phyloP scores from a whole-genome alignment of 2,797 vertebrate species.

The Xenops minutus region DNA sequence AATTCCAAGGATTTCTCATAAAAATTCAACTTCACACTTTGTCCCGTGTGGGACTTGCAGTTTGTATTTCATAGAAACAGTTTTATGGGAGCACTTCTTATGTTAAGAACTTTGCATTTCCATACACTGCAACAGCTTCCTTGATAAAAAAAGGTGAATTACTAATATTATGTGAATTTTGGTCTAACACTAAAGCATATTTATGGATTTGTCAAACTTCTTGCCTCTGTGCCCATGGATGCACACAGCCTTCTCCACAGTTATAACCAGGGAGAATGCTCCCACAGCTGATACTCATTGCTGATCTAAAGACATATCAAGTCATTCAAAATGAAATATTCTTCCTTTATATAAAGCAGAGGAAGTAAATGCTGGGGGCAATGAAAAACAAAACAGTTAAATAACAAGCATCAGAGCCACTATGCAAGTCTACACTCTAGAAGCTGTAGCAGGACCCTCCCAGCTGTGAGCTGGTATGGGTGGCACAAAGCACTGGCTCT shows the following conservation, averaged over 20 bases:
- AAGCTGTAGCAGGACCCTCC: not conserved
- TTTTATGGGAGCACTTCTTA: conserved; percentile 67
- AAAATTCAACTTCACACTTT: conserved; percentile 63
- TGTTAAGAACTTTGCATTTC: conserved; percentile 41
- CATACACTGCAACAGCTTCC: not conserved
- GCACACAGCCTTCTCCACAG: not conserved
- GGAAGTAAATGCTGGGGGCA: not conserved
- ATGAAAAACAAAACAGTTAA: not conserved
- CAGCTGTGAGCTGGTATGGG: fast-evolving
- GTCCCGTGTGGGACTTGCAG: conserved; percentile 39
- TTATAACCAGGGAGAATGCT: not conserved
- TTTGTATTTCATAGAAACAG: conserved; percentile 17
- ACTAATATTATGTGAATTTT: not conserved
- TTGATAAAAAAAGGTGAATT: not conserved
- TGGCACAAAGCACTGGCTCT: not conserved
- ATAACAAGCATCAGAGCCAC: not conserved
- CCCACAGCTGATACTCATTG: not conserved
- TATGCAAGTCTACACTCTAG: not conserved
- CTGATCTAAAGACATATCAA: not conserved
- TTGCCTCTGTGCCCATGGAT: not conserved
- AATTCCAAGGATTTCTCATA: conserved; percentile 47
- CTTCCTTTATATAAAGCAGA: not conserved
- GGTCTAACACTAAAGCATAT: not conserved
- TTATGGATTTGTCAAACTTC: not conserved
- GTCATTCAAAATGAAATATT: not conserved